Base-by-base conservation (phyloP, 2,888 invertebrate genomes). In the Gandaritis pyraliata region DNA sequence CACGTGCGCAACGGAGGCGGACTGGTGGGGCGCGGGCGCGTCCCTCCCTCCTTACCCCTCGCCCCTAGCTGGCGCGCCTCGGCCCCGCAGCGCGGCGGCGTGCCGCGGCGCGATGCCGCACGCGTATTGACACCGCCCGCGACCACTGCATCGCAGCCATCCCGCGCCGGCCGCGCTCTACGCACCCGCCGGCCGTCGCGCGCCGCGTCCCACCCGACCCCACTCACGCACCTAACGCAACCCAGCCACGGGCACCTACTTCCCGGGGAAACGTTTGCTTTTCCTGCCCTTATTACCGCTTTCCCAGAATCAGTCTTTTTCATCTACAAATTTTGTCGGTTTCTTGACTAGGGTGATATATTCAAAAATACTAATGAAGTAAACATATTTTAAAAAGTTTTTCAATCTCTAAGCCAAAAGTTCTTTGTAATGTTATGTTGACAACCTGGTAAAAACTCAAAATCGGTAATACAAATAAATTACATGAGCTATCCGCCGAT, bases 111-210 rank as follows among this genome's bases (percentile, higher is more conserved):
- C 49, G 52, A 69, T 72, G 73, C 75, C 80, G 81, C 82, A 81
- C 85, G 81, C 86, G 83, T 88, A 88, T 88, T 82, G 89, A 88
- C 87, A 89, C 85, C 85, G 81, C 80, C 81, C 81, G 81, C 81
- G 85, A 77, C 64, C 86, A 82, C 89, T 87, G 89, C 89, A 88
- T 80, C 87, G 82, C 80, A 74, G 72, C 70, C 67, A 61, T 68
- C 68, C 73, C 72, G 72, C 41, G 72, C 7, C 29, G 10, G 30
- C 30, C 10, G 10, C 30, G 30, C 30, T 33, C 73, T 74, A 72
- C 75, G 76, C 80, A 69, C 77, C 71, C 71, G 70, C 61, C 57
- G 70, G 68, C 59, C 70, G 61, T 69, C 65, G 70, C 70, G 65
- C 72, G 61, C 60, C 73, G 70, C 66, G 61, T 60, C 72, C 69